phyloP scores from a whole-genome alignment of 2,888 invertebrate species.

The Melanostoma scalare region DNA sequence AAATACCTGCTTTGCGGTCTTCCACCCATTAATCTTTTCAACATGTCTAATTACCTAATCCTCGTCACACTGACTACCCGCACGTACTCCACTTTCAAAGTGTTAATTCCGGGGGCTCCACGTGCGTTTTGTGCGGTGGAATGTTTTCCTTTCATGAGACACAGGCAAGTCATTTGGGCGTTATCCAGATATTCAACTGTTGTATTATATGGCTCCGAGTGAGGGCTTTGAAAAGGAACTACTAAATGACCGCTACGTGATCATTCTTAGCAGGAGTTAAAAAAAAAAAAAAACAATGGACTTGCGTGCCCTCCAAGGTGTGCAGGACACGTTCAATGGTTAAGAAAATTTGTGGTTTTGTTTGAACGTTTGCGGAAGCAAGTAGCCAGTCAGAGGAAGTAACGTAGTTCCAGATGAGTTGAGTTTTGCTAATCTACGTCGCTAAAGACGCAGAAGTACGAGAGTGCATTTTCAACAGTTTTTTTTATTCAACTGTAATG shows the following conservation, averaged over 20 bases:
- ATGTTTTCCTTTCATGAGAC: constrained; percentile 6
- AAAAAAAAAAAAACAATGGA: constrained; percentile 8
- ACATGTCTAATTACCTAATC: constrained; percentile 67
- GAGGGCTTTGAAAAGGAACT: constrained; percentile 30
- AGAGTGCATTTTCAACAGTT: constrained; percentile 19
- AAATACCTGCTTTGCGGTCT: constrained; percentile 42
- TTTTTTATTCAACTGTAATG: constrained; percentile 3
- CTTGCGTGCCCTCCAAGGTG: constrained; percentile 33
- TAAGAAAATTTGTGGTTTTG: constrained; percentile 46
- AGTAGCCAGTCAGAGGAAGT: neutral
- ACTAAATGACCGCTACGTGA: constrained; percentile 56
- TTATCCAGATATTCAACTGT: constrained; percentile 47
- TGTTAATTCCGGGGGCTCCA: constrained; percentile 43
- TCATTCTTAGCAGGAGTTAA: constrained; percentile 17
- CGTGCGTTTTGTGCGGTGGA: neutral
- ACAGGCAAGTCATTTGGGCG: constrained; percentile 18
- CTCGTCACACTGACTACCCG: constrained; percentile 30
- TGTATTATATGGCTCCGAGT: constrained; percentile 41
- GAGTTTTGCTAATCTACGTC: constrained; percentile 7
- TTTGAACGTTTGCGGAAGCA: constrained; percentile 4
- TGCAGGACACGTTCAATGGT: constrained; percentile 41
- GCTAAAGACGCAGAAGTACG: neutral
- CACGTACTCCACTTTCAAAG: constrained; percentile 32
- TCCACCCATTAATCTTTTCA: constrained; percentile 66
- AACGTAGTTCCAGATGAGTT: neutral